phyloP scores from a whole-genome alignment of 2,888 invertebrate genomes.

The Agonopterix subpropinquella region DNA sequence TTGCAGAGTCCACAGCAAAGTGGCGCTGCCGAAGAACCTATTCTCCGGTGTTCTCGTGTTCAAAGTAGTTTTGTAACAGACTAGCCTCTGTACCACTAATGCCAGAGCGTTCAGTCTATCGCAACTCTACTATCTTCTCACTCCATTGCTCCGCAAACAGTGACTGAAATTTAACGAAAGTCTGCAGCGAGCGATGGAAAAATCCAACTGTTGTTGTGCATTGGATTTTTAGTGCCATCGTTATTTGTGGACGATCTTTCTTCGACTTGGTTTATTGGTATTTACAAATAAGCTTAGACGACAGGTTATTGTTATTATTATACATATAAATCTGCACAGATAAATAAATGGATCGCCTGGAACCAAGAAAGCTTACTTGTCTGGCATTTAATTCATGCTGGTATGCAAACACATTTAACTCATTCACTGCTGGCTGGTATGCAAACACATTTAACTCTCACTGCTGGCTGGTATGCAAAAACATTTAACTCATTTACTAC shows the following conservation, averaged over 20 bases:
- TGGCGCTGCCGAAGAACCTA: not conserved
- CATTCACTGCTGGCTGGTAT: too few species aligned
- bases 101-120: conserved; percentile 47
- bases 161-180: conserved; percentile 34
- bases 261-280: conserved; percentile 21
- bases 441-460: too few species aligned
- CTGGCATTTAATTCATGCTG: too few species aligned
- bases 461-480: too few species aligned
- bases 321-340: too few species aligned
- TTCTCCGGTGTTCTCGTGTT: not conserved
- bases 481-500: too few species aligned
- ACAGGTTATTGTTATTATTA: too few species aligned
- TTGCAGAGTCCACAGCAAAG: conserved; percentile 24
- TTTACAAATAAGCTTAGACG: too few species aligned
- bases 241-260: conserved; percentile 63
- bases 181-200: conserved; percentile 66
- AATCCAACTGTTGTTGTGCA: conserved; percentile 64
- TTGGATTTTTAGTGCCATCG: conserved; percentile 70
- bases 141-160: conserved; percentile 35
- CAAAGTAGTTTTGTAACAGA: conserved; percentile 48
- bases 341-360: too few species aligned
- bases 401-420: too few species aligned
- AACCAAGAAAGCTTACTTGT: too few species aligned
- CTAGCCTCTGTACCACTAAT: conserved; percentile 45
- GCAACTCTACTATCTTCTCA: conserved; percentile 45